Evolutionary conservation across 2,797 vertebrate genomes (phyloP).

Genomic region (Tiaroga cobitis): DNA sequence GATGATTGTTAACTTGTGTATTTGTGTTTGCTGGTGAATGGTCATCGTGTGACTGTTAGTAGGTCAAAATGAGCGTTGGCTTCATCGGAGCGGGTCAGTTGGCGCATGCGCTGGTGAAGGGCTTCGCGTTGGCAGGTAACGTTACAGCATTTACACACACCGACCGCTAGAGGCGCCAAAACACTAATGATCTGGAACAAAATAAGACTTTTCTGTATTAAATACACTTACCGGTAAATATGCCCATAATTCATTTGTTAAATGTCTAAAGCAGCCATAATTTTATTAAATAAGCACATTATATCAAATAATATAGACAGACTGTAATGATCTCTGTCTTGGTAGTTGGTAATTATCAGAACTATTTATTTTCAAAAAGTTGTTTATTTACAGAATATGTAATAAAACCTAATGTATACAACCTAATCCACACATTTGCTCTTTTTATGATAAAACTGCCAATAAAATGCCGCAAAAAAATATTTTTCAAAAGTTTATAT

Average conservation of each 20-base stretch:
- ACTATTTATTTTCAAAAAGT: background rate
- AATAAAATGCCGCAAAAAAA: background rate
- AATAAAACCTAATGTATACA: background rate
- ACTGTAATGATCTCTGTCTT: too few species aligned
- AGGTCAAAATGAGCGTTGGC: constrained; percentile 80
- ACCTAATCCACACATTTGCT: too few species aligned
- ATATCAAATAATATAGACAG: background rate
- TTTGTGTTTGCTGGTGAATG: background rate
- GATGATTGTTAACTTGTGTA: background rate
- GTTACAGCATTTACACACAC: background rate
- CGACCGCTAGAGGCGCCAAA: background rate
- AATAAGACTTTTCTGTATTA: background rate
- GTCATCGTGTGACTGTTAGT: background rate
- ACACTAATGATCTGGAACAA: background rate
- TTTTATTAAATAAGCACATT: background rate
- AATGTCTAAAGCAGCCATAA: background rate
- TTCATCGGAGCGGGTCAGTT: constrained; percentile 86
- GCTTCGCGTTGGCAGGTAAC: constrained; percentile 81
- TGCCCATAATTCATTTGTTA: background rate
- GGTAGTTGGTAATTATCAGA: too few species aligned
- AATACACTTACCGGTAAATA: background rate
- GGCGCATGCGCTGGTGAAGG: constrained; percentile 81
- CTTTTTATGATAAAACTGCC: too few species aligned
- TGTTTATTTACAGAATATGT: too few species aligned
- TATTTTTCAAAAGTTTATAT: too few species aligned